Evolutionary conservation across 2,113 vertebrate species (phyloP), one percentile per base, ranked within the genome.

Genomic region (Megaleporinus macrocephalus): DNA sequence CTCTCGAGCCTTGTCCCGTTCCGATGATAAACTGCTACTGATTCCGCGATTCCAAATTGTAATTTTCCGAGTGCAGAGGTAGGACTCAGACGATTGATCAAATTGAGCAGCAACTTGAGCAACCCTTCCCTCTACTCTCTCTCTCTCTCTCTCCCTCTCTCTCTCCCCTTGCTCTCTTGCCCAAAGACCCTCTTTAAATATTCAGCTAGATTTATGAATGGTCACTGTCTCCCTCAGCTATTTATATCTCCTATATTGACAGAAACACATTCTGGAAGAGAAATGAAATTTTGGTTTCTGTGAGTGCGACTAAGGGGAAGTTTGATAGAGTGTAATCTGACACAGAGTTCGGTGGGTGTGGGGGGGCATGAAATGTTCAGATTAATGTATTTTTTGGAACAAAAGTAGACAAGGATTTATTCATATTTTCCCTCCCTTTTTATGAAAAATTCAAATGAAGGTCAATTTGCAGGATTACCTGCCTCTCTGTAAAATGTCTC

Each of bases 171-270:
- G 27, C 68, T 89, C 89, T 83, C 72, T 83, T 87, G 84, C 89
- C 89, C 90, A 91, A 91, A 93, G 89, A 92, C 88, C 89, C 89
- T 93, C 87, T 90, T 95, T 91, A 94, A 94, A 95, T 94, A 95
- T 94, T 94, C 92, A 95, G 91, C 83, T 85, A 89, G 92, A 95
- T 93, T 94, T 94, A 95, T 94, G 92, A 92, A 92, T 90, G 91
- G 92, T 90, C 92, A 93, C 86, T 83, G 69, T 80, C 83, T 86
- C 87, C 81, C 88, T 83, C 86, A 92, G 90, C 91, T 94, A 93
- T 94, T 93, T 93, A 91, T 94, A 93, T 89, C 92, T 87, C 79
- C 85, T 78, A 88, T 91, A 91, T 91, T 93, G 93, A 91, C 90
- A 93, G 85, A 88, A 90, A 91, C 87, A 84, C 88, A 86, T 70